Evolutionary conservation across 2,888 invertebrate species (phyloP).

Genomic region (Griposia aprilina): DNA sequence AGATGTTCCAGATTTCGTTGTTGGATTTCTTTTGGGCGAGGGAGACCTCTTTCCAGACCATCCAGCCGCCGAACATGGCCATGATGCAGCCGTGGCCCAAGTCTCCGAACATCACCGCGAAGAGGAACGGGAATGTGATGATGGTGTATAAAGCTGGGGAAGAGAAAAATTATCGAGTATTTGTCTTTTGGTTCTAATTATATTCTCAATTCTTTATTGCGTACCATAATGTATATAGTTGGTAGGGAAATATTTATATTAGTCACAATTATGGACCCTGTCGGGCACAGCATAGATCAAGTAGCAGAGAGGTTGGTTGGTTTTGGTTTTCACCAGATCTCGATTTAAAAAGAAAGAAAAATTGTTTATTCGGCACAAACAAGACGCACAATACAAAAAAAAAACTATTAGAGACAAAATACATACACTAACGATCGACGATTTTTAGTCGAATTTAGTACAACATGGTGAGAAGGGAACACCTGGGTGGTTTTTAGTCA

Average conservation of each 20-base stretch:
- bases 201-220: too few species aligned
- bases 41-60: constrained; percentile 95
- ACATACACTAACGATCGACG: too few species aligned
- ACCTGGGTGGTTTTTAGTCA: too few species aligned
- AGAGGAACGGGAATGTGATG: constrained; percentile 98
- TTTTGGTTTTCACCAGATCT: neutral
- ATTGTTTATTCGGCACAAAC: too few species aligned
- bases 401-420: too few species aligned
- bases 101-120: constrained; percentile 99
- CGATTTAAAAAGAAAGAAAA: neutral
- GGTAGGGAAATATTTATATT: too few species aligned
- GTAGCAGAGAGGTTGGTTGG: too few species aligned
- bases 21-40: constrained; percentile 92
- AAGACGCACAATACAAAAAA: too few species aligned
- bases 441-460: neutral
- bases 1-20: constrained; percentile 99
- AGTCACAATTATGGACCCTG: too few species aligned
- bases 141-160: constrained; percentile 95
- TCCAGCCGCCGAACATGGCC: constrained; percentile 94
- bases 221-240: too few species aligned
- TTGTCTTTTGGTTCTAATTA: neutral
- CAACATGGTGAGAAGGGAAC: neutral
- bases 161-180: neutral
- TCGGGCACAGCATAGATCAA: too few species aligned
- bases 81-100: constrained; percentile 97